Evolutionary conservation across 2,797 vertebrate species (phyloP).

Genomic region (Margarornis squamiger): DNA sequence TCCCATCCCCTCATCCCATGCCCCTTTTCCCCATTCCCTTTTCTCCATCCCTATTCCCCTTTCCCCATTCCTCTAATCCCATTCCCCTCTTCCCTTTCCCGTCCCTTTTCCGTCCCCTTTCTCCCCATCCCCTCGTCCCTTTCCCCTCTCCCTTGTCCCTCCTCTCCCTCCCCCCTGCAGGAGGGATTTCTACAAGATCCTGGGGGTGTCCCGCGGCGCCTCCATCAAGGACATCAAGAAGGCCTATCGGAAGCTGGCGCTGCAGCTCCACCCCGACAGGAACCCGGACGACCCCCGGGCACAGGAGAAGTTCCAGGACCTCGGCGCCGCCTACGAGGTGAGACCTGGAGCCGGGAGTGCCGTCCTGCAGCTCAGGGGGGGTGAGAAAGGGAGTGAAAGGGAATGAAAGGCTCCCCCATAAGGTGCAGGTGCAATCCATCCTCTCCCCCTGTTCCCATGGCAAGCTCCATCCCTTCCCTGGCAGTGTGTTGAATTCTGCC

Average conservation of each 20-base stretch:
- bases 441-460: too few relatives aligned
- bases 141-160: not conserved
- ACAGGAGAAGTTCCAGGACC: conserved; percentile 94
- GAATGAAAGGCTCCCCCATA: not conserved
- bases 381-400: not conserved
- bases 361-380: accelerated
- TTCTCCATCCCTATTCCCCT: too few relatives aligned
- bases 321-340: conserved; percentile 98
- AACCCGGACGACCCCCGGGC: conserved; percentile 94
- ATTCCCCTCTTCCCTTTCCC: not conserved
- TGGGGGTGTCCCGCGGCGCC: conserved; percentile 90
- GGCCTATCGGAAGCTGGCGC: conserved; percentile 95
- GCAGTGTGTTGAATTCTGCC: not conserved
- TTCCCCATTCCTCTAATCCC: accelerated
- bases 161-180: conserved; percentile 45
- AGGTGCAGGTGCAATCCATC: accelerated
- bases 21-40: not conserved
- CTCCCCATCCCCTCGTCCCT: not conserved
- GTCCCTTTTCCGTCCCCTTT: not conserved
- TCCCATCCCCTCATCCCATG: too few relatives aligned
- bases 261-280: conserved; percentile 95
- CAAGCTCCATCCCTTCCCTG: not conserved
- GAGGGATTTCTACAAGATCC: conserved; percentile 95
- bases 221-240: conserved; percentile 97
- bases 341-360: not conserved